Conservation (phyloP, 2,888 invertebrate genomes). For the Polydrusus cervinus region DNA sequence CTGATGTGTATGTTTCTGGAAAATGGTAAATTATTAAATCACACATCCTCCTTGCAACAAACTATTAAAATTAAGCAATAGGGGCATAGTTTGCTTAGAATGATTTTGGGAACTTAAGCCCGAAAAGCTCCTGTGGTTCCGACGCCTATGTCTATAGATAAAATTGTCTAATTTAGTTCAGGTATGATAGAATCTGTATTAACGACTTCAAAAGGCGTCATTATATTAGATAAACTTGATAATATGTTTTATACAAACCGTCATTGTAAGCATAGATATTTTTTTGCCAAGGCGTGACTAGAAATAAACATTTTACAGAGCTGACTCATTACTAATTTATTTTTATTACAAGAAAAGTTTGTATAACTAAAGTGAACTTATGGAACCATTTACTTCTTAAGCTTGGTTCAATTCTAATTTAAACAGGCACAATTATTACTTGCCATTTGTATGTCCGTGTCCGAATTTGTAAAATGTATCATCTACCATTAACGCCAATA, state of each 20-base stretch:
- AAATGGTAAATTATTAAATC: no score
- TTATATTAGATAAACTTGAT: not conserved
- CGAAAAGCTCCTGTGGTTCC: no score
- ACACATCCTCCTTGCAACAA: no score
- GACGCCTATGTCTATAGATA: no score
- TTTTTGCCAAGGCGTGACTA: not conserved
- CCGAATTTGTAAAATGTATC: no score
- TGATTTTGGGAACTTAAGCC: no score
- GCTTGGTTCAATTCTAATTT: not conserved
- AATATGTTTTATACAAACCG: constrained; percentile 4
- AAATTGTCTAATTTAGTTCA: constrained; percentile 4
- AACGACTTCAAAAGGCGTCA: not conserved
- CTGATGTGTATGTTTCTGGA: no score
- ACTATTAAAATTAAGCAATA: no score
- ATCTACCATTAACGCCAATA: no score
- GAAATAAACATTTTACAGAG: not conserved
- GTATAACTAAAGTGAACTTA: not conserved
- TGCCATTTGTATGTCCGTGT: no score
- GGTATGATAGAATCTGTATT: not conserved
- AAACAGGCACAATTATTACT: not conserved
- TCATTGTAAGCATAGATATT: not conserved
- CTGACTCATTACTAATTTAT: not conserved
- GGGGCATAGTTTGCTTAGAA: no score
- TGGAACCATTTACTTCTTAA: not conserved
- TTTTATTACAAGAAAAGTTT: not conserved